Evolutionary conservation across 2,113 vertebrate genomes (phyloP).

Genomic region (Mormyrus lacerda): DNA sequence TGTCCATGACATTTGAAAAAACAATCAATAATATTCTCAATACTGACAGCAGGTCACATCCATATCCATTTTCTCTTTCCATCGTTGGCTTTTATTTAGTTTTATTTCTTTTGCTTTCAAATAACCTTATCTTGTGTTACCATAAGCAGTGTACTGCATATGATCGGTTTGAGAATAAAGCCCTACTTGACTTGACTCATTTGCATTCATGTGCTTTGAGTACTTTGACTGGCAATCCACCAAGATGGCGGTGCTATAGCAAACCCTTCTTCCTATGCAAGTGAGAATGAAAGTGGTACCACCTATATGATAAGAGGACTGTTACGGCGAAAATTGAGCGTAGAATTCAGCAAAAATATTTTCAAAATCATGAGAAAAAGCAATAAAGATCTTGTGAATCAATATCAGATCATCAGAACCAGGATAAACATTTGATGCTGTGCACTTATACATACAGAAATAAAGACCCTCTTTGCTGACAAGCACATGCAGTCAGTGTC

Average conservation of each 20-base stretch:
- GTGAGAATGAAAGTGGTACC: not conserved
- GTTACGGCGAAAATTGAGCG: not conserved
- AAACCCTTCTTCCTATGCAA: not conserved
- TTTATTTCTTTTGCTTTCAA: not conserved
- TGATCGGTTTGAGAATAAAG: not conserved
- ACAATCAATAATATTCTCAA: not conserved
- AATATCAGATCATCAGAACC: not conserved
- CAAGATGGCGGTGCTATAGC: not conserved
- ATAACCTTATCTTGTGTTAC: not conserved
- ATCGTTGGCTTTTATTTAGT: not conserved
- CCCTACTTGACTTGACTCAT: not conserved
- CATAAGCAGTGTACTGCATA: not conserved
- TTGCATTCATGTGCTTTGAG: not conserved
- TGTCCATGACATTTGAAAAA: not conserved
- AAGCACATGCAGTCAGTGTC: not conserved
- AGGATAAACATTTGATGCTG: not conserved
- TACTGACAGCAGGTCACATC: not conserved
- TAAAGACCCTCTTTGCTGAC: not conserved
- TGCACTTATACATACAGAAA: constrained; percentile 10
- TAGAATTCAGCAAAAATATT: not conserved
- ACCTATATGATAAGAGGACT: not conserved
- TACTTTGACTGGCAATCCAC: not conserved
- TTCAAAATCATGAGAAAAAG: not conserved
- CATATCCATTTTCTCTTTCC: not conserved
- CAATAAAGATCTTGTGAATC: not conserved